Base-by-base conservation (phyloP, 2,113 vertebrate genomes). In the Laticauda colubrina region DNA sequence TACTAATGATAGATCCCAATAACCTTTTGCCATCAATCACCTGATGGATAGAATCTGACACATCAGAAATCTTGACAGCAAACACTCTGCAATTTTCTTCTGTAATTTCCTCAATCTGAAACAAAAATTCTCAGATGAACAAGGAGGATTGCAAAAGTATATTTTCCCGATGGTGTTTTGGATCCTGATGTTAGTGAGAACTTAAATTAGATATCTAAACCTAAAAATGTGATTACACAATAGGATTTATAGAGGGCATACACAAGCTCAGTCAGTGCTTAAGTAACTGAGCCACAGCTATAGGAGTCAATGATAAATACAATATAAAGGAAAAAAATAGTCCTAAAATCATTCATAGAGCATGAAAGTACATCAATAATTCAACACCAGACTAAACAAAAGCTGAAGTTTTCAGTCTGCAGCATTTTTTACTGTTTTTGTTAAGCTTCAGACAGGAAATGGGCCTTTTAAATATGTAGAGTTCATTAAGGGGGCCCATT, bases 381-480 rank as follows among this genome's bases (percentile, higher is more conserved):
- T 95, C 91, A 95, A 94, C 94, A 95, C 90, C 94, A 97, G 97
- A 97, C 97, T 97, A 98, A 98, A 98, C 97, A 98, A 98, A 98
- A 97, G 97, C 96, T 95, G 86, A 92, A 94, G 90, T 94, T 81
- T 29, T 94, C 91, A 95, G 94, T 89, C 94, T 95, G 95, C 94
- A 94, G 93, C 92, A 92, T 90, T 94, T 56, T 39, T 34, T 92
- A 94, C 94, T 96, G 94, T 96, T 97, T 96, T 97, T 96, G 95
- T 95, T 34, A 69, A 94, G 95, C 92, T 95, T 97, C 97, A 97
- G 97, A 97, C 96, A 97, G 97, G 97, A 97, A 97, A 93, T 90
- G 97, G 97, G 97, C 97, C 98, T 98, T 98, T 98, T 98, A 97
- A 97, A 98, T 97, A 97, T 97, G 96, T 96, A 98, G 97, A 95